Conservation (phyloP, 2,888 invertebrate genomes). For the Drosophila diplacantha region DNA sequence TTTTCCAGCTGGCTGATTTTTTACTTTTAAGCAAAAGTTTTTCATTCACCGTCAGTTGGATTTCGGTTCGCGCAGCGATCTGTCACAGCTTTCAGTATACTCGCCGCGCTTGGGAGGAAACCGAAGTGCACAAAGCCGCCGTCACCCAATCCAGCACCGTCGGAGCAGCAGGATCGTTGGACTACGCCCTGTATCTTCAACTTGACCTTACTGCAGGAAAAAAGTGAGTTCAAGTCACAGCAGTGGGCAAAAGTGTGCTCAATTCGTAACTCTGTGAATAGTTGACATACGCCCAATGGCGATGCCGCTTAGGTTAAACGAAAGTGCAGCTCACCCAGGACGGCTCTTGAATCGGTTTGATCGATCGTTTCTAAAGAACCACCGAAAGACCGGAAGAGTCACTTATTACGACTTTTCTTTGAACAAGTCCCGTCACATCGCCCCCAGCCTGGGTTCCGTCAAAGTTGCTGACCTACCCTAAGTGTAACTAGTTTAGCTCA, state of each 20-base stretch:
- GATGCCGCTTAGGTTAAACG: not conserved
- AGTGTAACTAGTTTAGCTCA: constrained; percentile 1
- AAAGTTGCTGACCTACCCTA: constrained; percentile 21
- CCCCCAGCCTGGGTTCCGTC: constrained; percentile 2
- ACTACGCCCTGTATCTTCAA: not conserved
- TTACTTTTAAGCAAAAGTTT: constrained; percentile 76
- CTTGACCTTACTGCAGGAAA: not conserved
- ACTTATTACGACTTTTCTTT: not conserved
- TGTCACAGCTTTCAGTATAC: constrained; percentile 65
- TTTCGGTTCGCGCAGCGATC: constrained; percentile 76
- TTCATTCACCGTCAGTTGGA: constrained; percentile 76
- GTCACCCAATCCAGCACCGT: not conserved
- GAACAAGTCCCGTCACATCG: not conserved
- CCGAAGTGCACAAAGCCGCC: not conserved
- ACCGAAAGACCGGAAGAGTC: constrained; percentile 1
- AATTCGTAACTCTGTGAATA: not conserved
- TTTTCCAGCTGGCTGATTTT: constrained; percentile 70
- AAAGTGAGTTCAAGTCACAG: constrained; percentile 21
- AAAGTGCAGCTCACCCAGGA: not conserved
- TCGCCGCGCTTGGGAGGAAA: constrained; percentile 9
- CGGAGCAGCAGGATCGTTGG: constrained; percentile 2
- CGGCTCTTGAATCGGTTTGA: not conserved
- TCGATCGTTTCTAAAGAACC: not conserved
- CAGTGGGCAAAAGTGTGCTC: not conserved
- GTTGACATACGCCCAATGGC: not conserved